A percentile compares a stretch with the other conserved stretches of the same genome.
phyloP scores from a whole-genome alignment of 2,113 vertebrate species.

The Mixornis gularis region DNA sequence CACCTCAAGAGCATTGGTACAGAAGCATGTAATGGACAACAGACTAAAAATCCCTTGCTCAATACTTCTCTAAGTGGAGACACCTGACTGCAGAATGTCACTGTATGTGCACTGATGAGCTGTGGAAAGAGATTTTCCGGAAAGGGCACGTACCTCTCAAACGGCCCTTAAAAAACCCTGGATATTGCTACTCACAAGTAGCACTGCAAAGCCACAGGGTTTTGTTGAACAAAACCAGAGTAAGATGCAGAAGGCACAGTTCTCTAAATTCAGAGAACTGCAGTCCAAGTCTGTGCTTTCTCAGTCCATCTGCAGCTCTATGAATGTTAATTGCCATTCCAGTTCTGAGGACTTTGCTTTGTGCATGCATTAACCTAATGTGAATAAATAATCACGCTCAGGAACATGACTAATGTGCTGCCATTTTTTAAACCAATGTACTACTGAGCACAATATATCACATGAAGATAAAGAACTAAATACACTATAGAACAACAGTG shows the following conservation, averaged over 20 bases:
- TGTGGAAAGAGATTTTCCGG: not conserved
- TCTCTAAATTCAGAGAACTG: not conserved
- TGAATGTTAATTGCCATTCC: not conserved
- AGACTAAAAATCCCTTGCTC: not conserved
- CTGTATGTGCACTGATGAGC: not conserved
- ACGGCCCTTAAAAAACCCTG: not conserved
- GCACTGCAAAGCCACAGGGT: not conserved
- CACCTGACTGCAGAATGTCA: not conserved
- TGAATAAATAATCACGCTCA: conserved; percentile 7
- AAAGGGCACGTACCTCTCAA: not conserved
- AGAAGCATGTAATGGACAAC: not conserved
- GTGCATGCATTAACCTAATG: not conserved
- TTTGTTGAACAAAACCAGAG: not conserved
- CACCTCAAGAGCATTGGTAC: not conserved
- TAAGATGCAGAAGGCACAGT: not conserved
- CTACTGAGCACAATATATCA: not conserved
- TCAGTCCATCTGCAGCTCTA: not conserved
- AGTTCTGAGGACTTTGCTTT: not conserved
- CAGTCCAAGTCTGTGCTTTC: not conserved
- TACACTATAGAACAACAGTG: not conserved
- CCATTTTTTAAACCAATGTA: not conserved
- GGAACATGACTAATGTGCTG: not conserved
- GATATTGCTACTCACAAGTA: not conserved
- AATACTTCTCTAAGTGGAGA: not conserved
- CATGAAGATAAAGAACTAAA: not conserved